These are phyloP conservation scores for Saguinus midas DNA, from an alignment of 2,113 vertebrate species.

Conservation along the genomic window DNA sequence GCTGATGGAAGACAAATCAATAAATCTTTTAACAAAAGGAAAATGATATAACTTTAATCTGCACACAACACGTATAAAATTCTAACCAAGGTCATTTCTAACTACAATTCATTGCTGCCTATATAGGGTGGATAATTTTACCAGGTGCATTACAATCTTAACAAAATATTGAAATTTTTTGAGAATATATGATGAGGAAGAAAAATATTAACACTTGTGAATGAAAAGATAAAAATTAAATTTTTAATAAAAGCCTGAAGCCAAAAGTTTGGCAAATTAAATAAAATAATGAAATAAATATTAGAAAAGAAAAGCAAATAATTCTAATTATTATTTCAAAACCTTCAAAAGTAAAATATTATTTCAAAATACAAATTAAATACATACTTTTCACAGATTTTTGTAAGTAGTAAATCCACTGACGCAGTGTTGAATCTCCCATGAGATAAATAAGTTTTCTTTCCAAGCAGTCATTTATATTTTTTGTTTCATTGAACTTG, in stretches of 20 bases:
- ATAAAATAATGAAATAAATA: not conserved
- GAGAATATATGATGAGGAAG: not conserved
- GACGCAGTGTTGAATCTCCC: conserved; percentile 71
- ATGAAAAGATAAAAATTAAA: not conserved
- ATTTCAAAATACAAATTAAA: conserved; percentile 30
- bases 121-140: not conserved
- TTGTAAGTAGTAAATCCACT: conserved; percentile 43
- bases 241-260: not conserved
- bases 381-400: conserved; percentile 46
- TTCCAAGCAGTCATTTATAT: conserved; percentile 54
- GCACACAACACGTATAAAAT: not conserved
- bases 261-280: not conserved
- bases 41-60: conserved; percentile 26
- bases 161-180: not conserved
- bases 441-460: conserved; percentile 71
- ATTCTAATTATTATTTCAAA: not conserved
- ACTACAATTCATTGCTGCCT: not conserved
- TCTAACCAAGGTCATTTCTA: not conserved
- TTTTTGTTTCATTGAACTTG: not conserved
- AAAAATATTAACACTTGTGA: not conserved
- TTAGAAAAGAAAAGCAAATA: not conserved
- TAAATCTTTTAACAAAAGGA: conserved; percentile 35
- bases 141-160: not conserved
- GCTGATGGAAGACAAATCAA: conserved; percentile 47
- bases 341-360: not conserved